phyloP scores from a whole-genome alignment of 2,113 vertebrate species.

The Nicator chloris region DNA sequence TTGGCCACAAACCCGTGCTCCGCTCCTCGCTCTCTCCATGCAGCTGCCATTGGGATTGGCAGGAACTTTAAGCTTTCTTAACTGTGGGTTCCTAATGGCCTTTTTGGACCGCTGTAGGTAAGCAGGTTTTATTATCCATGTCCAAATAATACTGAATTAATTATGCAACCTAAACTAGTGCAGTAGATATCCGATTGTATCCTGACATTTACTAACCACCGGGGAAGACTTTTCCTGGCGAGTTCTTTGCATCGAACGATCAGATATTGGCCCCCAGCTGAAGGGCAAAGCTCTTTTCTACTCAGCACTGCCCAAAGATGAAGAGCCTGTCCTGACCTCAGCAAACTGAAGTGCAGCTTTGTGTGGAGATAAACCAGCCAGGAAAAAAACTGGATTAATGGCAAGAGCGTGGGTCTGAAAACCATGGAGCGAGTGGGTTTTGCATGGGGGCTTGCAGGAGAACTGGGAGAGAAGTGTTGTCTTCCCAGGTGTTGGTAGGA shows the following conservation, averaged over 20 bases:
- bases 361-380: background rate
- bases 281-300: background rate
- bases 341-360: background rate
- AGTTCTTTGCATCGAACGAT: accelerated
- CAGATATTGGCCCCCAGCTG: background rate
- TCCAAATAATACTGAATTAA: slow-evolving; percentile 24
- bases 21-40: background rate
- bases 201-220: background rate
- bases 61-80: slow-evolving; percentile 32
- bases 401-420: background rate
- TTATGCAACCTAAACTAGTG: background rate
- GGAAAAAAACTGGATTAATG: background rate
- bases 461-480: background rate
- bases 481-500: background rate
- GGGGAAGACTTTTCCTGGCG: background rate
- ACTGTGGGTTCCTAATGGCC: slow-evolving; percentile 20
- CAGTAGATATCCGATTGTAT: background rate
- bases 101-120: slow-evolving; percentile 24
- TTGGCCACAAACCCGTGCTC: background rate
- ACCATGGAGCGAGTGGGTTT: accelerated
- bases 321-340: background rate
- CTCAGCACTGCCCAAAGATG: background rate
- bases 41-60: slow-evolving; percentile 40
- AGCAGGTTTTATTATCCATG: slow-evolving; percentile 11
- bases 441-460: background rate